Conservation (phyloP, 2,797 vertebrate species). For the Rhodeus uyekii region DNA sequence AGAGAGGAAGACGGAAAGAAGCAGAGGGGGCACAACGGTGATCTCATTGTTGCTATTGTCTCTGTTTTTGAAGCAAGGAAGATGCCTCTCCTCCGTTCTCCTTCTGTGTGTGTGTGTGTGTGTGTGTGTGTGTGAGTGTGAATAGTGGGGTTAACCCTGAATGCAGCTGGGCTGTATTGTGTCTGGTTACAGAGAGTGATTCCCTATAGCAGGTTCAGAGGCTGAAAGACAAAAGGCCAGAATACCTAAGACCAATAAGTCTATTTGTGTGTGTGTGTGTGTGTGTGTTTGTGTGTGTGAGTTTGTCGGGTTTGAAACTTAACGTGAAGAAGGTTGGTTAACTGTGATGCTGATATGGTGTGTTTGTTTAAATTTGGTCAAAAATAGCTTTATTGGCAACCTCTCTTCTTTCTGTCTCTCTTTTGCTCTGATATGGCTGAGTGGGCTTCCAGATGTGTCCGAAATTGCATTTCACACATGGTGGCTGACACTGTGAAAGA, state of each 20-base stretch:
- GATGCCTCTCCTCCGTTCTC: constrained; percentile 27
- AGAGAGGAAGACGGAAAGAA: constrained; percentile 45
- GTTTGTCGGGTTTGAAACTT: not conserved
- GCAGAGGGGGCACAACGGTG: constrained; percentile 69
- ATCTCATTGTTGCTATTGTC: constrained; percentile 80
- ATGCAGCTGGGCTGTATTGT: constrained; percentile 59
- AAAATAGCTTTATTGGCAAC: constrained; percentile 24
- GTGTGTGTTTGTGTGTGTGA: constrained; percentile 12
- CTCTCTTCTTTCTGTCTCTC: constrained; percentile 7
- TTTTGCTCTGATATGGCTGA: constrained; percentile 47
- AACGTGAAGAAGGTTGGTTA: constrained; percentile 6
- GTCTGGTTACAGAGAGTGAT: constrained; percentile 53
- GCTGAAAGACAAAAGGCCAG: constrained; percentile 43
- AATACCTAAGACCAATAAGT: constrained; percentile 24
- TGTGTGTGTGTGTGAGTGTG: constrained; percentile 44
- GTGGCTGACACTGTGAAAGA: constrained; percentile 21
- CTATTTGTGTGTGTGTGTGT: constrained; percentile 23
- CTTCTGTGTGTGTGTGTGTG: constrained; percentile 38
- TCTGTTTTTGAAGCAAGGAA: constrained; percentile 58
- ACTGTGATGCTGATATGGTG: constrained; percentile 7
- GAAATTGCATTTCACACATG: constrained; percentile 52
- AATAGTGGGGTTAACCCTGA: constrained; percentile 42
- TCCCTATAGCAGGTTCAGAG: constrained; percentile 49
- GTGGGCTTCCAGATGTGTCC: constrained; percentile 44
- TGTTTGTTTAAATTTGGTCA: constrained; percentile 34